Evolutionary conservation across 2,797 vertebrate species (phyloP).

Genomic region (Melanogrammus aeglefinus): DNA sequence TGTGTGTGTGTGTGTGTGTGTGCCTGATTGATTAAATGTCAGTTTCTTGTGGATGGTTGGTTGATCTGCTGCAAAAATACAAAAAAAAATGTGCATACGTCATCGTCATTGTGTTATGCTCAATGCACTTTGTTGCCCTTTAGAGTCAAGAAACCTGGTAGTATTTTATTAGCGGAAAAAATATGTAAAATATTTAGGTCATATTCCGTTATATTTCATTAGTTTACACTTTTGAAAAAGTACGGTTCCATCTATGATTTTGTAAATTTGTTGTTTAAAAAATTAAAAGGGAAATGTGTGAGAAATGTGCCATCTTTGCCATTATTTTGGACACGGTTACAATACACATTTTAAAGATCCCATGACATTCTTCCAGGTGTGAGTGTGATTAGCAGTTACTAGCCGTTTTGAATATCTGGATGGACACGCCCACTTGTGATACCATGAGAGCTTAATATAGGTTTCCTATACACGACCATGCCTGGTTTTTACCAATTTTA

Average conservation of each 20-base stretch:
- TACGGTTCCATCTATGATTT: conserved; percentile 50
- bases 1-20: conserved; percentile 21
- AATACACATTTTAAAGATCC: not conserved
- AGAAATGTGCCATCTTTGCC: conserved; percentile 26
- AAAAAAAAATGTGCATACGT: conserved; percentile 1
- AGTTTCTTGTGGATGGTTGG: not conserved
- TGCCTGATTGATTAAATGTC: conserved; percentile 10
- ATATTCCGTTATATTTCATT: conserved; percentile 33
- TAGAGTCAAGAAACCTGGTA: conserved; percentile 54
- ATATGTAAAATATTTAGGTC: conserved; percentile 47
- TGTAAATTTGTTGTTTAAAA: conserved; percentile 56
- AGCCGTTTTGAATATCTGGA: too few relatives aligned
- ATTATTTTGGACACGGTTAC: not conserved
- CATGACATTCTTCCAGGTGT: too few relatives aligned
- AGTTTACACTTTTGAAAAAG: conserved; percentile 47
- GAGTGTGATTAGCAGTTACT: too few relatives aligned
- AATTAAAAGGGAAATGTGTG: conserved; percentile 41
- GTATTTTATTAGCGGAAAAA: conserved; percentile 38
- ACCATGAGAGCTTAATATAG: not conserved
- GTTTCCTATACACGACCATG: not conserved
- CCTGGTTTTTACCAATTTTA: not conserved
- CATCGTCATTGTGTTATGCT: conserved; percentile 42
- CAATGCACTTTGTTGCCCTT: conserved; percentile 40
- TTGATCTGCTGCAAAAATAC: not conserved
- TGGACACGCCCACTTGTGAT: too few relatives aligned